Percentiles rank a stretch among this genome's conserved stretches.
Evolutionary conservation across 2,888 invertebrate species (phyloP).

Genomic region (Heliconius charithonia): DNA sequence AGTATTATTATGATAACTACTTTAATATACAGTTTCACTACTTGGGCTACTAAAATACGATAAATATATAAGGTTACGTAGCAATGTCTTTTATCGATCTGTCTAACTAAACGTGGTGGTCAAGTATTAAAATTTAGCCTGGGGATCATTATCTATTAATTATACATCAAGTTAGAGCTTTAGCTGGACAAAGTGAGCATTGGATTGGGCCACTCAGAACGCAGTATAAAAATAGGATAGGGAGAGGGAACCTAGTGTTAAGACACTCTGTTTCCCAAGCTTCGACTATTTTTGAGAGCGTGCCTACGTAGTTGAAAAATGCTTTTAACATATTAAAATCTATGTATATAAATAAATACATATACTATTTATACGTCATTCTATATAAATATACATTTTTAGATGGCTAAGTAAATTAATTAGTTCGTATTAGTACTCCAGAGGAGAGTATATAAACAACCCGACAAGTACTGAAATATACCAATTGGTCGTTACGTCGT

Average conservation of each 20-base stretch:
- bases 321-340: not conserved
- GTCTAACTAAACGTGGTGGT: no score
- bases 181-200: not conserved
- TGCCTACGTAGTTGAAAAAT: not conserved
- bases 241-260: no score
- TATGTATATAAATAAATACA: not conserved
- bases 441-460: constrained; percentile 1
- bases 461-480: not conserved
- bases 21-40: not conserved
- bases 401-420: not conserved
- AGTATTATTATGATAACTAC: not conserved
- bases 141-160: no score
- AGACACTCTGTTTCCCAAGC: no score
- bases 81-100: no score
- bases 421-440: not conserved
- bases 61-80: not conserved
- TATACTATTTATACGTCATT: no score
- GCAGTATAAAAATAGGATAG: no score
- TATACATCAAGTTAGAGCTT: not conserved
- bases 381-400: not conserved
- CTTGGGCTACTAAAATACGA: not conserved
- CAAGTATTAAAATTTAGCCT: no score
- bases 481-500: constrained; percentile 3
- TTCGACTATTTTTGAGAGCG: not conserved
- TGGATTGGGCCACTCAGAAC: no score